Base-by-base conservation (phyloP, 1,140 invertebrate genomes). In the Nasonia giraulti region DNA sequence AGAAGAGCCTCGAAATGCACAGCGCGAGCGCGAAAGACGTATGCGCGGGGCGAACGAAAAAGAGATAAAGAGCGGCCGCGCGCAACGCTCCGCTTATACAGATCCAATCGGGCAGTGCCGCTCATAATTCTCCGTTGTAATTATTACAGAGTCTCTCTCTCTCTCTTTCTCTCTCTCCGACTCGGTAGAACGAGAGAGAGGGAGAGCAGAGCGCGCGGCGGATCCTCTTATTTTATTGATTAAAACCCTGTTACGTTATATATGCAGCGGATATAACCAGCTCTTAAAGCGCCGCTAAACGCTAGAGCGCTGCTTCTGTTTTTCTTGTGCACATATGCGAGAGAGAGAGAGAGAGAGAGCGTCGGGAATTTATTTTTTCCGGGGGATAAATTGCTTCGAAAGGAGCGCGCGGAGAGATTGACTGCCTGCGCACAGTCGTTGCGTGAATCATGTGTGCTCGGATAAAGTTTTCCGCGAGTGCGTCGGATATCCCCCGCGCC, bases 181-280 rank as follows among this genome's bases (percentile, higher is more conserved):
- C 50, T 62, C 55, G 6, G 87, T 90, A 89, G 87, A 37, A 14
- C 0, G 73, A 75, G 37, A 11, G 11, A 71, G 69, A 71, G 11
- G 11, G 69, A 71, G 69, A 31, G 27, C 1, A 27, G 27, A 14
- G 23, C 2, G 71, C n/a, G 0, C 20, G 17, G 83, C 71, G 68
- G 75, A 88, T 91, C 83, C 87, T 92, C 89, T 92, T 92, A 89
- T 91, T 92, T 91, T 91, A 90, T 91, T 91, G 90, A 92, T 92
- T 91, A 91, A 91, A 91, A 80, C 33, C 77, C 66, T 79, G 27
- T 37, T 66, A 47, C 40, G 5, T 75, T 75, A 23, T 44, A 75
- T 47, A 50, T 76, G 20, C 20, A n/a, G 68, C 31, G 68, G 33
- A 17, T 27, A 74, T 27, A 74, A 74, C 12, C 73, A 74, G 33